Conservation (phyloP, 1,140 invertebrate genomes). For the Phymastichus coffea region DNA sequence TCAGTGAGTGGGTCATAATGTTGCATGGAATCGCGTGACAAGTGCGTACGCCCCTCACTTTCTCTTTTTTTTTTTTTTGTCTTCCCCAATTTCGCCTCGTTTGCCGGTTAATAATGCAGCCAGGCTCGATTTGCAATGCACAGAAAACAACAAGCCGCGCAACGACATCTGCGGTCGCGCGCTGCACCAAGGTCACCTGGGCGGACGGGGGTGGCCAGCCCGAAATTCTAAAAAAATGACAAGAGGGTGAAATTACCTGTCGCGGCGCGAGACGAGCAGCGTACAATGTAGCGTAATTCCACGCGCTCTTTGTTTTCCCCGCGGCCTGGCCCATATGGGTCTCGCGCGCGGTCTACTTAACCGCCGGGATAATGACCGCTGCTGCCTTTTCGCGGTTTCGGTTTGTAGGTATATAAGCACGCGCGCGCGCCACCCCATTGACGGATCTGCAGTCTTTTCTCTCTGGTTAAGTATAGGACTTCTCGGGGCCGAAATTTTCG, state of each 20-base stretch:
- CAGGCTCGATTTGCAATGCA: neutral
- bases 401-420: neutral
- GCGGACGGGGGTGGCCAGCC: neutral
- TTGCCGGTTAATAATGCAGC: slow-evolving; percentile 15
- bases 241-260: too few species aligned
- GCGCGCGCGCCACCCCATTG: neutral
- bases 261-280: too few species aligned
- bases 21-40: slow-evolving; percentile 37
- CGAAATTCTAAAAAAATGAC: neutral
- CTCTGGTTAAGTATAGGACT: too few species aligned
- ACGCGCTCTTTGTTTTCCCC: neutral
- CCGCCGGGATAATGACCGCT: neutral
- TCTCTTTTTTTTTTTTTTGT: slow-evolving; percentile 12
- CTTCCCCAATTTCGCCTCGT: slow-evolving; percentile 26
- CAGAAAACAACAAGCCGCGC: neutral
- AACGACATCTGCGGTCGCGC: neutral
- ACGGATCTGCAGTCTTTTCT: too few species aligned
- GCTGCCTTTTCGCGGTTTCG: neutral
- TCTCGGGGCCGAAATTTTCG: too few species aligned
- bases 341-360: neutral
- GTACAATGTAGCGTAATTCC: slow-evolving; percentile 4
- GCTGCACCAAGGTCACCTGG: neutral
- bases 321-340: neutral
- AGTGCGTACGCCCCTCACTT: slow-evolving; percentile 27
- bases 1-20: too few species aligned